Evolutionary conservation across 2,113 vertebrate genomes (phyloP), one percentile per base, ranked within the genome.

Genomic region (Brienomyrus brachyistius): DNA sequence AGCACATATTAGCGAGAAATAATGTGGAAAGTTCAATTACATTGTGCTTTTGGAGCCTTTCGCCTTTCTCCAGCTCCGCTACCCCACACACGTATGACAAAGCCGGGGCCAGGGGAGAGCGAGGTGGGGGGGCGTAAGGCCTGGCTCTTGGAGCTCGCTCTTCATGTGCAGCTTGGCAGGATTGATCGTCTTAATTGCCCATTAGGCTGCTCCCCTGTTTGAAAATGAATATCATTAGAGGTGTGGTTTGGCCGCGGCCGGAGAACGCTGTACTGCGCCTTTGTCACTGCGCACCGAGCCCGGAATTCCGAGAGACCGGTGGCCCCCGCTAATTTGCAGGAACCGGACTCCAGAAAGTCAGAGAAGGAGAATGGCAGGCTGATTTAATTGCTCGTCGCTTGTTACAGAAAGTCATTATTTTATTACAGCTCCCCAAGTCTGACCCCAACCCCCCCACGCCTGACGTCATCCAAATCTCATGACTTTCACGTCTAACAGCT

Each of bases 11-110:
- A 96, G 94, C 91, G 93, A 95, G 96, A 96, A 95, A 96, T 95
- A 94, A 97, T 95, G 95, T 94, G 94, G 97, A 96, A 97, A 97
- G 96, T 97, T 97, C 96, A 95, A 91, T 97, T 97, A 97, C 96
- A 96, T 95, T 95, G 94, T 94, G 95, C 96, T 96, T 96, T 95
- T 95, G 94, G 95, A 96, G 94, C 94, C 92, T 66, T 92, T 91
- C 15, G 4, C 87, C 23, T 27, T 66, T 40, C 93, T 93, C 94
- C 92, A 93, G 91, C 91, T 93, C 94, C 94, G 92, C 94, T 94
- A 93, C 85, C 87, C 91, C 94, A 94, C 94, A 94, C 96, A 96
- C 93, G 93, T 94, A 94, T 95, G 94, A 96, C 93, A 95, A 95
- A 96, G 94, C 91, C 93, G 62, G 89, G 94, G 93, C 95, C 92